These are phyloP conservation scores for Luscinia luscinia DNA, from an alignment of 2,797 vertebrate species.

Conservation along the genomic window DNA sequence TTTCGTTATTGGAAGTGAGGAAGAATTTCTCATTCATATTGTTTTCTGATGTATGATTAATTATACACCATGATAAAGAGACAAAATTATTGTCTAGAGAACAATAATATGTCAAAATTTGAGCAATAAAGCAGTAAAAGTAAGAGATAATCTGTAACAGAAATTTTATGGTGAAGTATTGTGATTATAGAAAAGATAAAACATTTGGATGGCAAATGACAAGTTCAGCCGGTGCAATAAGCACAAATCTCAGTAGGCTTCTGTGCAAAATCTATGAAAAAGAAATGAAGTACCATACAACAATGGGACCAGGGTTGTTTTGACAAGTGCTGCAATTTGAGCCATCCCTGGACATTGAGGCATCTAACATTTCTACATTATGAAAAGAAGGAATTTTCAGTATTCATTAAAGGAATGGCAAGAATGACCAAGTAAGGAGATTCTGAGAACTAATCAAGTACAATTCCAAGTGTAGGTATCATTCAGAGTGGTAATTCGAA, in stretches of 20 bases:
- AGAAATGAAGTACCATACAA: background rate
- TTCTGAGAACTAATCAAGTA: background rate
- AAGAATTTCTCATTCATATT: slow-evolving; percentile 41
- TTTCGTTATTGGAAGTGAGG: background rate
- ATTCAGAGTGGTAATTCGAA: rapidly evolving
- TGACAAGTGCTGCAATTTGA: background rate
- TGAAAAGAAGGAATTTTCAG: background rate
- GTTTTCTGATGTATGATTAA: slow-evolving; percentile 53
- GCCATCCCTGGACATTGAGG: background rate
- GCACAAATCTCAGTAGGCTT: background rate
- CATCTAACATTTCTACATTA: background rate
- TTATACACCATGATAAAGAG: slow-evolving; percentile 43
- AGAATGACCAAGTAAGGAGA: background rate
- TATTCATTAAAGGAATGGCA: background rate
- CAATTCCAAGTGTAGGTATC: background rate
- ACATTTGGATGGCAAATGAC: background rate
- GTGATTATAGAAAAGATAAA: background rate
- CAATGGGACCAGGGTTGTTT: background rate
- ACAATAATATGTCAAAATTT: background rate
- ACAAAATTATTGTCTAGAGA: slow-evolving; percentile 16
- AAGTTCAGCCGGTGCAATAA: background rate
- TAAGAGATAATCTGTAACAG: slow-evolving; percentile 17
- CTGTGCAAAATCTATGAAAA: background rate
- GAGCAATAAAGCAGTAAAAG: slow-evolving; percentile 16
- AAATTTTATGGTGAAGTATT: background rate